Evolutionary conservation across 2,888 invertebrate genomes (phyloP).

Genomic region (Tetramorium bicarinatum): DNA sequence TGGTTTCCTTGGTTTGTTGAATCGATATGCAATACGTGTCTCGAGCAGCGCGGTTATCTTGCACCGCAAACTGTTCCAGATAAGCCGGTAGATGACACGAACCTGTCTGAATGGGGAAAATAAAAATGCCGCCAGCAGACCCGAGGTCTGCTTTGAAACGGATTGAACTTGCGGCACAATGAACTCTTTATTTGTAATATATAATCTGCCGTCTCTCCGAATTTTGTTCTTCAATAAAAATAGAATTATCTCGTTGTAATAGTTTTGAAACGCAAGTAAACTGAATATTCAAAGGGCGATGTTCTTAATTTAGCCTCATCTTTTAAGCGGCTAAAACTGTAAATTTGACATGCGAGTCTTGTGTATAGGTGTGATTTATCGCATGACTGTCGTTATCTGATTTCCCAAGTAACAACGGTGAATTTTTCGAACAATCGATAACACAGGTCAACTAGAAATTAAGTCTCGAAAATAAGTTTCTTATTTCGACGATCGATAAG

Average conservation of each 20-base stretch:
- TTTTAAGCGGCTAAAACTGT: neutral
- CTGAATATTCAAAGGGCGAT: neutral
- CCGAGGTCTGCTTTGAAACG: neutral
- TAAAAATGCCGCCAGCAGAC: neutral
- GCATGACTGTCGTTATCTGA: neutral
- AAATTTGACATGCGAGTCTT: neutral
- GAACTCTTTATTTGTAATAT: neutral
- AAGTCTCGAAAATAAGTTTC: neutral
- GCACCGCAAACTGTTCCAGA: conserved; percentile 13
- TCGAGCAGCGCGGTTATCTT: conserved; percentile 23
- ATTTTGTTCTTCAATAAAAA: neutral
- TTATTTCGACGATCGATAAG: neutral
- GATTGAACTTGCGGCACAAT: neutral
- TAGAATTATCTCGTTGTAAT: neutral
- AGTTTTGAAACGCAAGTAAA: neutral
- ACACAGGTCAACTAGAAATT: neutral
- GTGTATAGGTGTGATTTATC: neutral
- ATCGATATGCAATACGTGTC: conserved; percentile 67
- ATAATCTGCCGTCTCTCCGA: neutral
- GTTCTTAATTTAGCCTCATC: neutral
- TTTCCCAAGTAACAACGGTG: neutral
- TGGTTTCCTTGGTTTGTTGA: conserved; percentile 76
- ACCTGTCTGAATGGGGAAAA: neutral
- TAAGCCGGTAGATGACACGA: conserved; percentile 11
- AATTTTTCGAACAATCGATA: neutral